Percentiles rank a stretch among this genome's conserved stretches.
These are phyloP conservation scores for Hipposideros larvatus DNA, from an alignment of 2,797 vertebrate genomes.

Conservation along the genomic window DNA sequence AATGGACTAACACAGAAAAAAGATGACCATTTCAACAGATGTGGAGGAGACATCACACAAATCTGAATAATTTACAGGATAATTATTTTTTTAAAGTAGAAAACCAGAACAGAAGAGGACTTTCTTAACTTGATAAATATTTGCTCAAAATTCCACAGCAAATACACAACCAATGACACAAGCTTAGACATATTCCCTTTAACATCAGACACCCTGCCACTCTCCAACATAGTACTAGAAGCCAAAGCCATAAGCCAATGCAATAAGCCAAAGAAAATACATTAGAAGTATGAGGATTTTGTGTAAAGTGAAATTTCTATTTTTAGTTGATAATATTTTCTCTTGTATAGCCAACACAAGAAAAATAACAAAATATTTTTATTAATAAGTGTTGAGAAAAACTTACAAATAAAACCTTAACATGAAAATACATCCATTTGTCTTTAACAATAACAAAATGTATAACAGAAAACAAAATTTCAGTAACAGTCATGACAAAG, in stretches of 20 bases:
- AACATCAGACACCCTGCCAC: background rate
- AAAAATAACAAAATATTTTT: constrained; percentile 28
- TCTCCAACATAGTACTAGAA: background rate
- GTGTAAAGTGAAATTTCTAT: background rate
- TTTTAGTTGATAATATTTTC: background rate
- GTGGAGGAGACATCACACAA: background rate
- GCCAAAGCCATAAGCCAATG: background rate
- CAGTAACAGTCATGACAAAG: background rate
- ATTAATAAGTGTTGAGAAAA: background rate
- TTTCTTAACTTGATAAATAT: constrained; percentile 13
- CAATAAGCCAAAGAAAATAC: background rate
- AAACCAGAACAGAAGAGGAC: background rate
- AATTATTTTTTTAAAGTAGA: background rate
- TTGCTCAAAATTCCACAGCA: background rate
- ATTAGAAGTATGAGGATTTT: background rate
- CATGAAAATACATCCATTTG: background rate
- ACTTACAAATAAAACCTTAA: background rate
- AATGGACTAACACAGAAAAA: background rate
- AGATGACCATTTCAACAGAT: background rate
- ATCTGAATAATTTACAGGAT: background rate
- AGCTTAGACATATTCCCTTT: background rate
- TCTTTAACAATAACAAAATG: background rate
- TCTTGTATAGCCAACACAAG: background rate
- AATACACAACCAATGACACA: background rate
- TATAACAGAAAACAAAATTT: background rate